Evolutionary conservation across 2,888 invertebrate species (phyloP).

Genomic region (Atrina japonica): DNA sequence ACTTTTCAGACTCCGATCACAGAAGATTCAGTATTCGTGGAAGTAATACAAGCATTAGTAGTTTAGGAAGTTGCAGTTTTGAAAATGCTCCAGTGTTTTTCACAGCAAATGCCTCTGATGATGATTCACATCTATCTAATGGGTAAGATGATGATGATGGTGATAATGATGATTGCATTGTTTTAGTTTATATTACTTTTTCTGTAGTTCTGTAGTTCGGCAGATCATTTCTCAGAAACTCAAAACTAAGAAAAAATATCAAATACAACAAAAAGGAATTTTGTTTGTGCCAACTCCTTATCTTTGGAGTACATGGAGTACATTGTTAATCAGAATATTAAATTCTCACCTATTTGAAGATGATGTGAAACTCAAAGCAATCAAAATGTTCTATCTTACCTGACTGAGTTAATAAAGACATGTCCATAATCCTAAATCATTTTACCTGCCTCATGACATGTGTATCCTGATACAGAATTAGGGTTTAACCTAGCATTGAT

Average conservation of each 20-base stretch:
- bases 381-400: too few relatives aligned
- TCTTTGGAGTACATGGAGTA: too few relatives aligned
- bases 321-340: too few relatives aligned
- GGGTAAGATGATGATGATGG: slow-evolving; percentile 24
- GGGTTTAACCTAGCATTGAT: too few relatives aligned
- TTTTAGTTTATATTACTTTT: neutral
- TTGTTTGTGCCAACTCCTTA: too few relatives aligned
- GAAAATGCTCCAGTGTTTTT: slow-evolving; percentile 82
- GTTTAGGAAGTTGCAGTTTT: slow-evolving; percentile 84
- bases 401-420: too few relatives aligned
- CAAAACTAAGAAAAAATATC: neutral
- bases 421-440: too few relatives aligned
- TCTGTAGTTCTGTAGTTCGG: neutral
- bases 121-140: slow-evolving; percentile 29
- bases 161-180: slow-evolving; percentile 8
- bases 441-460: too few relatives aligned
- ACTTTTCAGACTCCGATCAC: slow-evolving; percentile 41
- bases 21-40: slow-evolving; percentile 41
- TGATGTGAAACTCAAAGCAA: too few relatives aligned
- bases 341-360: too few relatives aligned
- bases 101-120: slow-evolving; percentile 29
- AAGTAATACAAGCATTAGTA: slow-evolving; percentile 84
- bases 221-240: neutral
- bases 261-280: neutral
- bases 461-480: too few relatives aligned